Base-by-base conservation (phyloP, 2,113 vertebrate species). In the Pandion haliaetus region DNA sequence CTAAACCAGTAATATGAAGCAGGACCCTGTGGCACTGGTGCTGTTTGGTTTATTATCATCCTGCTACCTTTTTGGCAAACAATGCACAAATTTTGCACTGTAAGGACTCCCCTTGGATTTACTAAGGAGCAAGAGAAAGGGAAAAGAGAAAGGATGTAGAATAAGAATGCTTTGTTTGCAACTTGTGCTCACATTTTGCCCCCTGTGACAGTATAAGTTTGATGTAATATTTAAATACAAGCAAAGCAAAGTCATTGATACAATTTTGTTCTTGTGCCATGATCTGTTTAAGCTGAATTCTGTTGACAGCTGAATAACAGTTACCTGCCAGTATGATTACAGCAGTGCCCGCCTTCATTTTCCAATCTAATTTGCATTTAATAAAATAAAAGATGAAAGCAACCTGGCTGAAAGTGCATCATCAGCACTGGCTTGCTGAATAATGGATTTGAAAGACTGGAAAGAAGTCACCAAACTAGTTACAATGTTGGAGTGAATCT, bases 351-450 rank as follows among this genome's bases (percentile, higher is more conserved):
- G 20, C 95, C 94, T 97, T 95, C 73, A 95, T 97, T 97, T 95
- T 95, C 83, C 91, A 87, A 94, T 82, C 91, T 91, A 95, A 85
- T 97, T 95, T 95, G 83, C 96, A 89, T 97, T 93, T 97, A 93
- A 95, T 94, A 90, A 95, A 95, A 97, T 96, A 91, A 87, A 95
- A 96, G 91, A 96, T 94, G 88, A 97, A 95, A 95, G 91, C 91
- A 95, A 91, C 83, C 93, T 94, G 89, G 93, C 93, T 93, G 86
- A 87, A 97, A 97, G 77, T 96, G 96, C 95, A 94, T 80, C 78
- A 85, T 97, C 96, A 97, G 96, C 97, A 94, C 42, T 5, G 2
- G 70, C 94, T 85, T 94, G 93, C 91, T 94, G 94, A 97, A 97
- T 96, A 95, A 96, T 97, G 94, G 89, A 96, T 97, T 95, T 96